These are phyloP conservation scores for Heliocidaris tuberculata DNA, from an alignment of 35 echinoderm and acorn worm species.

Conservation along the genomic window DNA sequence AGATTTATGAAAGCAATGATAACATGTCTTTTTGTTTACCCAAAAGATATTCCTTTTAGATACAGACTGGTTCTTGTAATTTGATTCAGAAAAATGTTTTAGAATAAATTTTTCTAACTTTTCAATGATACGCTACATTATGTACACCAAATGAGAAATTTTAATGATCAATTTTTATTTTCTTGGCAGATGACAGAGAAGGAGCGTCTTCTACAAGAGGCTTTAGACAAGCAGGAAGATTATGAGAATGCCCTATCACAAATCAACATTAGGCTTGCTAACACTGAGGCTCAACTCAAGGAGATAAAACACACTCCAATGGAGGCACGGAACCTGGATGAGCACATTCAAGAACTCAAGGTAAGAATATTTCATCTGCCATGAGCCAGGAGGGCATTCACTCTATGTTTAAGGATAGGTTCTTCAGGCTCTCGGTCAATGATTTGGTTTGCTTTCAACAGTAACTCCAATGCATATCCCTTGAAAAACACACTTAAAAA, in stretches of 20 bases:
- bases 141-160: too few species aligned
- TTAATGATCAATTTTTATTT: neutral
- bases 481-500: too few species aligned
- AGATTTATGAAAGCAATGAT: too few species aligned
- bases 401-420: neutral
- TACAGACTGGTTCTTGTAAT: too few species aligned
- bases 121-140: too few species aligned
- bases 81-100: too few species aligned
- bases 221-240: conserved; percentile 77
- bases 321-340: conserved; percentile 56
- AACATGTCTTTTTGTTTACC: too few species aligned
- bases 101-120: too few species aligned
- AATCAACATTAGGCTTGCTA: conserved; percentile 65
- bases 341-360: conserved; percentile 65
- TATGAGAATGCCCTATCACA: conserved; percentile 78
- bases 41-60: too few species aligned
- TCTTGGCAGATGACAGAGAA: conserved; percentile 83
- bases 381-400: neutral
- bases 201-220: conserved; percentile 68
- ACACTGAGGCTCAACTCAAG: conserved; percentile 60
- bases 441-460: too few species aligned
- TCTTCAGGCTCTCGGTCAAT: neutral
- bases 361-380: conserved; percentile 41
- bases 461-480: too few species aligned
- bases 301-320: conserved; percentile 45